These are phyloP conservation scores for Caerostris extrusa DNA, from an alignment of 1,140 invertebrate genomes.

Conservation along the genomic window DNA sequence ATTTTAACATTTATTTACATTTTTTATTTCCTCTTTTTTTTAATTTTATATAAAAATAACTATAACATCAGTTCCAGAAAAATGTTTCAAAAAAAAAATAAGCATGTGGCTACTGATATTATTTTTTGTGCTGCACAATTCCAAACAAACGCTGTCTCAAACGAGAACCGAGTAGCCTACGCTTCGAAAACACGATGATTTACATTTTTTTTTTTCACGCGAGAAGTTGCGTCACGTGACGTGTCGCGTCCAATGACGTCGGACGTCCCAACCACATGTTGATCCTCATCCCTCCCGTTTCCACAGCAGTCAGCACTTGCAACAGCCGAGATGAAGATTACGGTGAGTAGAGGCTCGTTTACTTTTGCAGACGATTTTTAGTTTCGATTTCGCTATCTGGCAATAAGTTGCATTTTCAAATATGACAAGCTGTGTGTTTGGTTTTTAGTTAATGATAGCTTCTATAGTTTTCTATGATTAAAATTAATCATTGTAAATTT, in stretches of 20 bases:
- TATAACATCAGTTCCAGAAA: too few species aligned
- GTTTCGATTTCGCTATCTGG: not conserved
- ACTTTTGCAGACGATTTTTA: too few species aligned
- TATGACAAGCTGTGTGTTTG: not conserved
- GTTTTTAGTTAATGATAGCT: not conserved
- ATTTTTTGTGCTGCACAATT: not conserved
- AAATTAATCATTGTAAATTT: too few species aligned
- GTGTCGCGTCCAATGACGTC: slow-evolving; percentile 16
- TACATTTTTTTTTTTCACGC: slow-evolving; percentile 29
- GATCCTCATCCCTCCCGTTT: slow-evolving; percentile 27
- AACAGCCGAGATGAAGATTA: slow-evolving; percentile 46
- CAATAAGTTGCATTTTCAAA: not conserved
- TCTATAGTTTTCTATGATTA: too few species aligned
- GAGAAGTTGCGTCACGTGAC: not conserved
- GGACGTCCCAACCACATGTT: slow-evolving; percentile 49
- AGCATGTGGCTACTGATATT: too few species aligned
- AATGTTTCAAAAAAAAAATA: too few species aligned
- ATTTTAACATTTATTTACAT: too few species aligned
- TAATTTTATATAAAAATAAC: too few species aligned
- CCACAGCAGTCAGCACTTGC: not conserved
- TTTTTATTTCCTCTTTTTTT: too few species aligned
- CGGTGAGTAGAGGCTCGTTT: slow-evolving; percentile 13
- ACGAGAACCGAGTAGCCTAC: not conserved
- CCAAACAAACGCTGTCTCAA: not conserved
- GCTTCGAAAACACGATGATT: not conserved